Base-by-base conservation (phyloP, 2,888 invertebrate species). In the Proisotoma minuta region DNA sequence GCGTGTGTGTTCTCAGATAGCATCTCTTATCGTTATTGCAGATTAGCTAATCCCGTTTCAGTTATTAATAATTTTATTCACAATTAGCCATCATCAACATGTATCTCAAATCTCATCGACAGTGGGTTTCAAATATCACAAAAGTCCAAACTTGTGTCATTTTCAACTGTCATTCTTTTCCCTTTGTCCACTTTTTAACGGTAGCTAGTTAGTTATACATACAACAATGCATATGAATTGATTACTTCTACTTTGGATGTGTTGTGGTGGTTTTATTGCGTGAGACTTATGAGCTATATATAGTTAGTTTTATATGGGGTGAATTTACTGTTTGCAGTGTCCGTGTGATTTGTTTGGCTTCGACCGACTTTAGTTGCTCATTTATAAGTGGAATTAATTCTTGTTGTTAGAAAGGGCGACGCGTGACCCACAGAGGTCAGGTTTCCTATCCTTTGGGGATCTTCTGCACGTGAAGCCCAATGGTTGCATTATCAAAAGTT, bases 351-450 rank as follows among this genome's bases (percentile, higher is more conserved):
- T 52, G 27, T 52, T 52, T 52, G 52, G 52, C 52, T 52, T 52
- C 52, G 23, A 20, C 24, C 20, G 18, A 22, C 49, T 23, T 24
- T 5, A 22, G 8, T 23, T 54, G 54, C 39, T 54, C 54, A 54
- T 39, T 54, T 54, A 15, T 8, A 34, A 34, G 15, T 34, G 34
- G 15, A 34, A 34, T 34, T 34, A 22, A 29, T 39, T 54, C 4
- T 20, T 34, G 54, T 54, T 54, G 54, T 39, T 29, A n/a, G n/a
- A 54, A 54, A 28, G 49, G 24, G 5, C 24, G 56, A 39, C 63
- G 61, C 53, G 61, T 66, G 66, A 66, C 63, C 63, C 57, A 48
- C 15, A n/a, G 61, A 66, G 66, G 66, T 66, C 66, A 63, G 53
- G 54, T 66, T 63, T 63, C 63, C 47, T n/a, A n/a, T 60, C 61